phyloP scores from a whole-genome alignment of 1,140 invertebrate genomes.

The Bombus balteatus region DNA sequence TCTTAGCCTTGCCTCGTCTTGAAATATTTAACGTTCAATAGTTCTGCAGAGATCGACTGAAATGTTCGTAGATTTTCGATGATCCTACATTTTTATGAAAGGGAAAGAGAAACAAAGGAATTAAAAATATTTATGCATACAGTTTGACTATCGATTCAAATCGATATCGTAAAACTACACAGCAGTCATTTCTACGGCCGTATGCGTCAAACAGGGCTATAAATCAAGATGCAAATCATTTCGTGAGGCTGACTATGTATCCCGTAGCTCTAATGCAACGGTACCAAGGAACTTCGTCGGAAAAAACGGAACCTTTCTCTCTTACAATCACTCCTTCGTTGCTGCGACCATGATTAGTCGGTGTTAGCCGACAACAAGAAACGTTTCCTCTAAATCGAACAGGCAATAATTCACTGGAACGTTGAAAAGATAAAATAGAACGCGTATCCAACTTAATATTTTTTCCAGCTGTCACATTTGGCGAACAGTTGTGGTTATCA shows the following conservation, averaged over 20 bases:
- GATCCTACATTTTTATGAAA: too few relatives aligned
- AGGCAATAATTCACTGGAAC: background rate
- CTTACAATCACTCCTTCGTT: conserved; percentile 22
- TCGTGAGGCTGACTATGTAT: conserved; percentile 24
- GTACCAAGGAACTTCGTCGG: background rate
- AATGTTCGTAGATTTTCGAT: too few relatives aligned
- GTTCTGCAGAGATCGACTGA: too few relatives aligned
- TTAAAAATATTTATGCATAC: too few relatives aligned
- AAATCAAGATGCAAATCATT: conserved; percentile 52
- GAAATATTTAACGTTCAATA: too few relatives aligned
- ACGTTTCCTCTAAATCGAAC: conserved; percentile 16
- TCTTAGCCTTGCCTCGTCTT: too few relatives aligned
- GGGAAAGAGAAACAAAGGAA: too few relatives aligned
- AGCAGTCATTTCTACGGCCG: too few relatives aligned
- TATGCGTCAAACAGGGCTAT: background rate
- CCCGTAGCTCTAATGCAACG: background rate
- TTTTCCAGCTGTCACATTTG: background rate
- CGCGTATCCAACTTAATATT: background rate
- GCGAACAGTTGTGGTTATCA: background rate
- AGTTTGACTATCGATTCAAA: too few relatives aligned
- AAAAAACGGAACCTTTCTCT: conserved; percentile 47
- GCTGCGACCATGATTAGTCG: conserved; percentile 20
- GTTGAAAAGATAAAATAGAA: background rate
- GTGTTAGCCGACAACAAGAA: background rate
- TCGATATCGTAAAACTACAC: too few relatives aligned